Conservation (phyloP, 2,888 invertebrate genomes). For the Leucophenga montana region DNA sequence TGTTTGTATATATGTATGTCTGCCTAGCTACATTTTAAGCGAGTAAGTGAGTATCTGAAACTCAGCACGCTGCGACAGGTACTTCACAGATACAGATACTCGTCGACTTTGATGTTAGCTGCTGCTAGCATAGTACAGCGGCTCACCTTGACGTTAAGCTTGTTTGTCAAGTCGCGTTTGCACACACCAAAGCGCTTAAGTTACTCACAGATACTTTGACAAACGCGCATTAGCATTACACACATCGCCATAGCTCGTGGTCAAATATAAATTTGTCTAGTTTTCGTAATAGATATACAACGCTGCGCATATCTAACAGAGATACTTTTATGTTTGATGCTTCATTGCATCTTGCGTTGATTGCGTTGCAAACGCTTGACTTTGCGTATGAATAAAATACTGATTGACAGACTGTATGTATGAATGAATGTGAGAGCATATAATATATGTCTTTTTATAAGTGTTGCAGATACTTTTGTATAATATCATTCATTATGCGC, state of each 20-base stretch:
- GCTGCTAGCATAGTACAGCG: conserved; percentile 1
- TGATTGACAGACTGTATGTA: background rate
- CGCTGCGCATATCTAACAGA: background rate
- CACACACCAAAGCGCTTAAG: background rate
- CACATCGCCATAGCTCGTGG: background rate
- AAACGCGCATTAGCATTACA: too few species aligned
- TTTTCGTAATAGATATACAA: conserved; percentile 15
- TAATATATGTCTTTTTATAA: too few species aligned
- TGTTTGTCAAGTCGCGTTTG: conserved; percentile 9
- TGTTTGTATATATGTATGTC: background rate
- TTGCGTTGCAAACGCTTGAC: conserved; percentile 8
- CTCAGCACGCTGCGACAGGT: conserved; percentile 10
- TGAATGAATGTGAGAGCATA: background rate
- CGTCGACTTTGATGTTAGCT: conserved; percentile 24
- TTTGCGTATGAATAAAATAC: conserved; percentile 16
- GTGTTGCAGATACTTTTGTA: too few species aligned
- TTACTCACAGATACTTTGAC: too few species aligned
- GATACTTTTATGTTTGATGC: conserved; percentile 12
- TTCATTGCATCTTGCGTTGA: conserved; percentile 18
- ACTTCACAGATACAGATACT: conserved; percentile 6
- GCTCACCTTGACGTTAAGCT: conserved; percentile 25
- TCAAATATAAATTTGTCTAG: conserved; percentile 14
- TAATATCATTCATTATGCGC: conserved; percentile 33
- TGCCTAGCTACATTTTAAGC: too few species aligned
- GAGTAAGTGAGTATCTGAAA: background rate